These are phyloP conservation scores for Himantopus leucocephalus DNA, from an alignment of 2,113 vertebrate genomes.

Conservation along the genomic window DNA sequence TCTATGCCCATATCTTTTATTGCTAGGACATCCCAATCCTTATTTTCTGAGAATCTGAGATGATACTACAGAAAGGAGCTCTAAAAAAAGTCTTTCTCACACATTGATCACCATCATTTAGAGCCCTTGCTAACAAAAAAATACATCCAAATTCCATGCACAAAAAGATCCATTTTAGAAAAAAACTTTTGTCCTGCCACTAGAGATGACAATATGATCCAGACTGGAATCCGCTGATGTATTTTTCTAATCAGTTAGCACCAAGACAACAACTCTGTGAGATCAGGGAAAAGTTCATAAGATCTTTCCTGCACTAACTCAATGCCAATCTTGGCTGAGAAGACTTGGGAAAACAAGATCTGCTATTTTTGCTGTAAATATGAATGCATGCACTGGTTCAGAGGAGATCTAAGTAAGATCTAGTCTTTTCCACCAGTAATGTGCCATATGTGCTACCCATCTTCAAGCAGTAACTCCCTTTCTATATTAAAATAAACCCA, in stretches of 20 bases:
- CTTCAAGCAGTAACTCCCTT: not conserved
- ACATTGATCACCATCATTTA: not conserved
- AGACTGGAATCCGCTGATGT: not conserved
- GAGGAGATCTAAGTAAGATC: not conserved
- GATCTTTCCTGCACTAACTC: not conserved
- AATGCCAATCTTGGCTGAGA: not conserved
- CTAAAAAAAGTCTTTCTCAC: not conserved
- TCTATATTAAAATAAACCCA: not conserved
- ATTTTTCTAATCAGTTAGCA: not conserved
- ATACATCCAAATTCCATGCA: not conserved
- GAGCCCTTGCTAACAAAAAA: not conserved
- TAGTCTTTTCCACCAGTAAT: not conserved
- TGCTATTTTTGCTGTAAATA: not conserved
- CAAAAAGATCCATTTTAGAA: not conserved
- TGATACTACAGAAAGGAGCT: not conserved
- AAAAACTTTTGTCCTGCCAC: not conserved
- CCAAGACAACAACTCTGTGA: not conserved
- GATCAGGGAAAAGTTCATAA: not conserved
- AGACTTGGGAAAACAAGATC: not conserved
- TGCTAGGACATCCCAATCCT: not conserved
- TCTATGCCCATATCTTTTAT: not conserved
- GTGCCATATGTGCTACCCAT: rapidly evolving
- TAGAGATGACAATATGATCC: not conserved
- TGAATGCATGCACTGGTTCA: not conserved
- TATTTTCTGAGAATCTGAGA: not conserved